These are phyloP conservation scores for Streblospio benedicti DNA, from an alignment of 1,140 invertebrate species.

Conservation along the genomic window DNA sequence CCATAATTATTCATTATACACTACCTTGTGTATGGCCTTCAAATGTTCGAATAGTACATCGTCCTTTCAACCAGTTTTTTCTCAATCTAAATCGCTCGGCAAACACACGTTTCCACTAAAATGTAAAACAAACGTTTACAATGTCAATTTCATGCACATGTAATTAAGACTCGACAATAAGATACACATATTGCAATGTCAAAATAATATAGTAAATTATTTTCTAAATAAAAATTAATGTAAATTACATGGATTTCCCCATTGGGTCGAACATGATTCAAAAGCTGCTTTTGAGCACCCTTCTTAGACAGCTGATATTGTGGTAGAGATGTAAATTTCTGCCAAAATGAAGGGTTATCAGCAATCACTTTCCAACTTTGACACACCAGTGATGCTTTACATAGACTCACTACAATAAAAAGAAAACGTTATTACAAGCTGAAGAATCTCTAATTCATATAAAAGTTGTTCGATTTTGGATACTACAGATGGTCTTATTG, in stretches of 20 bases:
- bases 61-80: slow-evolving; percentile 44
- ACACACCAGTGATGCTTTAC: background rate
- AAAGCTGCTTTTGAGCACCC: no score
- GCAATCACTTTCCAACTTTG: background rate
- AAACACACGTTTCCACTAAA: slow-evolving; percentile 47
- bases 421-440: background rate
- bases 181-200: background rate
- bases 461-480: background rate
- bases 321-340: no score
- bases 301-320: no score
- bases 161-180: background rate
- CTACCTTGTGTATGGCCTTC: slow-evolving; percentile 49
- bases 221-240: background rate
- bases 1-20: background rate
- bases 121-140: slow-evolving; percentile 15
- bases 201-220: background rate
- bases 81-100: slow-evolving; percentile 40
- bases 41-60: slow-evolving; percentile 50
- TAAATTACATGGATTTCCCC: background rate
- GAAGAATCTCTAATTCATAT: background rate
- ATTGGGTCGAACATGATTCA: background rate
- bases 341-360: background rate
- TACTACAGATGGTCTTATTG: background rate
- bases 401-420: background rate
- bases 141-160: background rate